phyloP scores from a whole-genome alignment of 1,140 invertebrate genomes.

The Paralvinella palmiformis region DNA sequence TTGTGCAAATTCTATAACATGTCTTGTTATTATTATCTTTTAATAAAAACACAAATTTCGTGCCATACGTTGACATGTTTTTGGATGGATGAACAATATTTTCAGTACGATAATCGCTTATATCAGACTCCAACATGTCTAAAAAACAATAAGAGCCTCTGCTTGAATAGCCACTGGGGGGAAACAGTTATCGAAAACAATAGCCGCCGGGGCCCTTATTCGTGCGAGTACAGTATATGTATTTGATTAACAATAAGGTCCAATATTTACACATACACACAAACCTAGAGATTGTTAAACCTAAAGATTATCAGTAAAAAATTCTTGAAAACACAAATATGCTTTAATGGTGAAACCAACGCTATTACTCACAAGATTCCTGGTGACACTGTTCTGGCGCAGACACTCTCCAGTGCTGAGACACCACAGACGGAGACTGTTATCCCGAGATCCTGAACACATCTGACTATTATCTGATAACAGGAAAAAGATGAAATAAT shows the following conservation, averaged over 20 bases:
- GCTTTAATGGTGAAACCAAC: neutral
- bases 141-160: too few relatives aligned
- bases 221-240: neutral
- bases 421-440: slow-evolving; percentile 43
- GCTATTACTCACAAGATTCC: slow-evolving; percentile 37
- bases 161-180: too few relatives aligned
- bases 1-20: too few relatives aligned
- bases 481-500: neutral
- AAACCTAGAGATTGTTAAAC: neutral
- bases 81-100: too few relatives aligned
- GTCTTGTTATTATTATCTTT: too few relatives aligned
- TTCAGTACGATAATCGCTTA: too few relatives aligned
- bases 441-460: slow-evolving; percentile 45
- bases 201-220: too few relatives aligned
- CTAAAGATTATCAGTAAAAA: neutral
- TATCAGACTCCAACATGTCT: too few relatives aligned
- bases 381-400: slow-evolving; percentile 33
- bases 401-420: slow-evolving; percentile 37
- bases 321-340: neutral
- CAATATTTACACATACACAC: neutral
- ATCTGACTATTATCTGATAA: slow-evolving; percentile 32
- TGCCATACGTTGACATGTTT: too few relatives aligned
- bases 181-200: too few relatives aligned
- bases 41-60: too few relatives aligned
- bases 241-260: neutral